These are phyloP conservation scores for Pteruthius melanotis DNA, from an alignment of 2,113 vertebrate species.

Conservation along the genomic window DNA sequence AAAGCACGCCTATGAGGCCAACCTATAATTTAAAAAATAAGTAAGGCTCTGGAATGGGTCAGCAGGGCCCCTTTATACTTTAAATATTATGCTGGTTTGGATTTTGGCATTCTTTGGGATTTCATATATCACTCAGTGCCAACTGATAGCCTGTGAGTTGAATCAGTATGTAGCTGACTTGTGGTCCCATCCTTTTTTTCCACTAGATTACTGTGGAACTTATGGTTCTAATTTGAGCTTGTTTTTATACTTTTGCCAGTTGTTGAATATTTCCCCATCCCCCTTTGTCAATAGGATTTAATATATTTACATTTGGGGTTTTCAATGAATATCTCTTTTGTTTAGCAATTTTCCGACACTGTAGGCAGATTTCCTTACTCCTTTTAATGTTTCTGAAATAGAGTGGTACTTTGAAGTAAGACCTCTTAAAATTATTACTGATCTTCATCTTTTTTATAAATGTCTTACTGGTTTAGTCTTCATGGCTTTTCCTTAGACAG, in stretches of 20 bases:
- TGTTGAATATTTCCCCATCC: conserved; percentile 7
- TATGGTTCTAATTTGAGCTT: conserved; percentile 49
- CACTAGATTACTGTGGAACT: not conserved
- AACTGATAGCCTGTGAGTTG: conserved; percentile 12
- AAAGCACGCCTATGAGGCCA: conserved; percentile 18
- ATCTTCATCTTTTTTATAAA: not conserved
- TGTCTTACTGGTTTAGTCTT: not conserved
- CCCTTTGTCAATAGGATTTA: conserved; percentile 7
- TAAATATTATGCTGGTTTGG: conserved; percentile 33
- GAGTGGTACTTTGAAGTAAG: not conserved
- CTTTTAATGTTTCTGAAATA: not conserved
- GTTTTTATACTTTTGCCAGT: conserved; percentile 42
- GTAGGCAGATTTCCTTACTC: not conserved
- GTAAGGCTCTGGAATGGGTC: conserved; percentile 21
- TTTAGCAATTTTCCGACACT: conserved; percentile 9
- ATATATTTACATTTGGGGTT: not conserved
- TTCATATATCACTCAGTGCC: conserved; percentile 4
- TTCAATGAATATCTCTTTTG: not conserved
- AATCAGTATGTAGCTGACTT: not conserved
- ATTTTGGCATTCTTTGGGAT: conserved; percentile 28
- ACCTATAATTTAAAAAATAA: conserved; percentile 58
- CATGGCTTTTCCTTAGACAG: not conserved
- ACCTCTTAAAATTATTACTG: not conserved
- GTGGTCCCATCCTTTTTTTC: not conserved
- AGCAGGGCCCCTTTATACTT: conserved; percentile 26